Percentiles rank a stretch among this genome's conserved stretches.
phyloP scores from a whole-genome alignment of 2,113 vertebrate genomes.

The Glaucidium brasilianum region DNA sequence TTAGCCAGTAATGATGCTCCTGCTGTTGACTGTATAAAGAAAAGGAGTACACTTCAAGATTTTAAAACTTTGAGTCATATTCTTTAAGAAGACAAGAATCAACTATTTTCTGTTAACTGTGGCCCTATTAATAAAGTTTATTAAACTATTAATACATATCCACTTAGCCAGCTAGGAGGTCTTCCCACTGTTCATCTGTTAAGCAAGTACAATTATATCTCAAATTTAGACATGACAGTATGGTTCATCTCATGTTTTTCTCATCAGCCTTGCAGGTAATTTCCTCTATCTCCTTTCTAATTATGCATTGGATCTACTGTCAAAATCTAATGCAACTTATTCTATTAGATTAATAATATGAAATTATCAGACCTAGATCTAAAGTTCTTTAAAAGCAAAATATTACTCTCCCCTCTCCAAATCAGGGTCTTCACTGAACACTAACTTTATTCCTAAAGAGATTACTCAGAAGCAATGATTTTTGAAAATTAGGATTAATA shows the following conservation, averaged over 20 bases:
- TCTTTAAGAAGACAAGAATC: background rate
- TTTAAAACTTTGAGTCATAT: conserved; percentile 12
- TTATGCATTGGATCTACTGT: background rate
- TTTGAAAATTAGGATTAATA: background rate
- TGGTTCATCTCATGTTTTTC: background rate
- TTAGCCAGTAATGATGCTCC: conserved; percentile 84
- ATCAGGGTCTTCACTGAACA: background rate
- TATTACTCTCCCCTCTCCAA: background rate
- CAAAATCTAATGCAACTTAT: background rate
- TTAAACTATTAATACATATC: background rate
- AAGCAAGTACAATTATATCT: background rate
- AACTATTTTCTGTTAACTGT: background rate
- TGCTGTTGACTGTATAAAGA: conserved; percentile 84
- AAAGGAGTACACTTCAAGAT: conserved; percentile 52
- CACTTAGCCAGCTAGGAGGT: background rate
- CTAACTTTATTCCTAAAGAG: background rate
- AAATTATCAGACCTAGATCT: background rate
- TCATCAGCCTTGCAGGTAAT: background rate
- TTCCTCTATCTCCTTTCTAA: background rate
- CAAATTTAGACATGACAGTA: background rate
- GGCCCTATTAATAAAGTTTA: background rate
- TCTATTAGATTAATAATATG: background rate
- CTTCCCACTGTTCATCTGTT: background rate
- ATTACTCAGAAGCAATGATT: background rate
- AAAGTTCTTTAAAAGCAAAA: background rate